phyloP scores from a whole-genome alignment of 2,888 invertebrate genomes.

The Adelphocoris suturalis region DNA sequence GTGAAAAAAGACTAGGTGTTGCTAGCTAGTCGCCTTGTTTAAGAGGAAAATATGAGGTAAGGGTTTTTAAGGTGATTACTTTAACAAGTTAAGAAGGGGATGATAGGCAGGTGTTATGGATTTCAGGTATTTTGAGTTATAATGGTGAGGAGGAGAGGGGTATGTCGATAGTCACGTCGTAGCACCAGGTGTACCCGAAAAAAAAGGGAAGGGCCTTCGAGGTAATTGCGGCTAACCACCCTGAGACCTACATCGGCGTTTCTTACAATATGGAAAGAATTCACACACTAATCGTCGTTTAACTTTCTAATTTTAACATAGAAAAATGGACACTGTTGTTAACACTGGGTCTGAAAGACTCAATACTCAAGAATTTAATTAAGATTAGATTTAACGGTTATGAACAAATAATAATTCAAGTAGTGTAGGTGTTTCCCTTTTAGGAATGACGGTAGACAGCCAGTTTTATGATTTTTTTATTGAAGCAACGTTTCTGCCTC shows the following conservation, averaged over 20 bases:
- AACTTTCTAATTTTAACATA: no score
- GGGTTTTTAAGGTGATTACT: conserved; percentile 9
- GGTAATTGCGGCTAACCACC: conserved; percentile 50
- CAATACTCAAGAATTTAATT: no score
- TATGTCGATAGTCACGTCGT: conserved; percentile 43
- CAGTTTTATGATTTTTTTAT: no score
- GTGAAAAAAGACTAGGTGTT: conserved; percentile 8
- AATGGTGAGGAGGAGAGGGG: neutral
- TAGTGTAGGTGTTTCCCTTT: no score
- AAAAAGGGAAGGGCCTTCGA: conserved; percentile 5
- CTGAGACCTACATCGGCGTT: conserved; percentile 25
- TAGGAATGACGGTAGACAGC: no score
- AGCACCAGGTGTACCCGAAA: conserved; percentile 26
- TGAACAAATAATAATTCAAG: no score
- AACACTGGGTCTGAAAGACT: no score
- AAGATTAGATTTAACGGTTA: no score
- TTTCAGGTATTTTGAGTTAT: conserved; percentile 42
- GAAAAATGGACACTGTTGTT: no score
- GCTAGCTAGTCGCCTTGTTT: neutral
- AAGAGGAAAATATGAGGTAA: neutral
- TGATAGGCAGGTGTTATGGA: conserved; percentile 54
- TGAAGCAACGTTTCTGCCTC: no score
- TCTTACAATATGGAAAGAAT: neutral
- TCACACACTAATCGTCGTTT: no score
- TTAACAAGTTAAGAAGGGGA: conserved; percentile 30